Percentiles rank a stretch among this genome's conserved stretches.
Evolutionary conservation across 2,888 invertebrate genomes (phyloP).

Genomic region (Cyrtodaria siliqua): DNA sequence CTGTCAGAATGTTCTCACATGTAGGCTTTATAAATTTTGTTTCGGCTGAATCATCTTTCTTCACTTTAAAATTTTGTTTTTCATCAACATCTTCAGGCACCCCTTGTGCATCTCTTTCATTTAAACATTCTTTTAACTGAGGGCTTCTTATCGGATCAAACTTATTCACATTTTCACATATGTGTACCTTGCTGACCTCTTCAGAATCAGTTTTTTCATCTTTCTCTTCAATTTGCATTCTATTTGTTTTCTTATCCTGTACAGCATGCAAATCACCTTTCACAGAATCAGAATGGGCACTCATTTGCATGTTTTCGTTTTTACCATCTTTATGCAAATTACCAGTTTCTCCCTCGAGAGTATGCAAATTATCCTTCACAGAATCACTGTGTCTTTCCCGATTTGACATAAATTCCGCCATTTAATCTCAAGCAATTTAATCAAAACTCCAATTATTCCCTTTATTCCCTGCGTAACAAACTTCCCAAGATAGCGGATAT

Average conservation of each 20-base stretch:
- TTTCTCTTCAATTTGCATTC: constrained; percentile 1
- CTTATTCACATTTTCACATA: too few species aligned
- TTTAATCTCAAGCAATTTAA: constrained; percentile 39
- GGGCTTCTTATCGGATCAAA: too few species aligned
- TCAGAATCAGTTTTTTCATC: not conserved
- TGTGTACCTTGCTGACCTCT: too few species aligned
- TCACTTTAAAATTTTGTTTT: too few species aligned
- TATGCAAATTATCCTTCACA: constrained; percentile 17
- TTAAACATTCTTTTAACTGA: too few species aligned
- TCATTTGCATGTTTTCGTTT: constrained; percentile 25
- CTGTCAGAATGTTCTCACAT: not conserved
- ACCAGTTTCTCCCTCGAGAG: not conserved
- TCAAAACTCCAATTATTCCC: constrained; percentile 41
- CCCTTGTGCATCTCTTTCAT: too few species aligned
- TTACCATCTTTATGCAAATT: constrained; percentile 41
- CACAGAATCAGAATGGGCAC: constrained; percentile 16
- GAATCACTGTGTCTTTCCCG: constrained; percentile 20
- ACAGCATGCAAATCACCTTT: constrained; percentile 27
- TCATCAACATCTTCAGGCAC: too few species aligned
- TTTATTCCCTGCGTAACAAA: constrained; percentile 31
- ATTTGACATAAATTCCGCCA: constrained; percentile 21
- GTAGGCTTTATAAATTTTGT: not conserved
- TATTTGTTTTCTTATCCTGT: constrained; percentile 26
- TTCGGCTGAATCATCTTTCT: too few species aligned
- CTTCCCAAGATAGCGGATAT: constrained; percentile 33